A percentile compares a stretch with the other conserved stretches of the same genome.
Conservation (phyloP, 2,797 vertebrate genomes). For the Darevskia mixta region DNA sequence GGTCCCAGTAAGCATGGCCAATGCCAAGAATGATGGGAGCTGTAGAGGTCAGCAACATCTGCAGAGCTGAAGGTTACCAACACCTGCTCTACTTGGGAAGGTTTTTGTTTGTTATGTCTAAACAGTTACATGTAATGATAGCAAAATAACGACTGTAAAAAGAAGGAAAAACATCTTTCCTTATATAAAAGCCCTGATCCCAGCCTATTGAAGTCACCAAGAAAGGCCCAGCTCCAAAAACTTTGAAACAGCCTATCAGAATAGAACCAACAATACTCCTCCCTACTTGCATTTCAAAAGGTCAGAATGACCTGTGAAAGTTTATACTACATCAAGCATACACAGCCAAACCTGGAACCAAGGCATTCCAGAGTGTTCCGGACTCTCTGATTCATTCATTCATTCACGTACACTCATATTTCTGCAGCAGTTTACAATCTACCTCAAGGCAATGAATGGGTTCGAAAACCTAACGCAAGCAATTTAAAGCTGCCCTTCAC, state of each 20-base stretch:
- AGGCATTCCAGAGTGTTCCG: not conserved
- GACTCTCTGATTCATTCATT: too few species aligned
- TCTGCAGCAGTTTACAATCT: not conserved
- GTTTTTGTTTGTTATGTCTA: not conserved
- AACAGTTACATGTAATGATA: not conserved
- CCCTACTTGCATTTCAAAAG: conserved; percentile 12
- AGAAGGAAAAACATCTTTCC: not conserved
- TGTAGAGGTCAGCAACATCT: too few species aligned
- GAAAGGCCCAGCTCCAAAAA: not conserved
- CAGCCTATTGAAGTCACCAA: not conserved
- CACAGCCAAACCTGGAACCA: not conserved
- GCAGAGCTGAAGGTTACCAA: too few species aligned
- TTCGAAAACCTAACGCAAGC: not conserved
- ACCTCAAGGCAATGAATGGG: not conserved
- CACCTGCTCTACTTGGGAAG: not conserved
- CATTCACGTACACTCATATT: not conserved
- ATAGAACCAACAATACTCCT: not conserved
- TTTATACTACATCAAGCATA: not conserved
- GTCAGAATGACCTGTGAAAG: not conserved
- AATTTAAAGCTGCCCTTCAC: not conserved
- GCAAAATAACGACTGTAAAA: not conserved
- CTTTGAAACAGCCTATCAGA: not conserved
- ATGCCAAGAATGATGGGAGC: too few species aligned
- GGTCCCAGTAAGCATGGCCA: too few species aligned
- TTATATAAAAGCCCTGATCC: not conserved